Percentiles rank a stretch among this genome's conserved stretches.
Evolutionary conservation across 2,888 invertebrate genomes (phyloP).

Genomic region (Agriopis marginaria): DNA sequence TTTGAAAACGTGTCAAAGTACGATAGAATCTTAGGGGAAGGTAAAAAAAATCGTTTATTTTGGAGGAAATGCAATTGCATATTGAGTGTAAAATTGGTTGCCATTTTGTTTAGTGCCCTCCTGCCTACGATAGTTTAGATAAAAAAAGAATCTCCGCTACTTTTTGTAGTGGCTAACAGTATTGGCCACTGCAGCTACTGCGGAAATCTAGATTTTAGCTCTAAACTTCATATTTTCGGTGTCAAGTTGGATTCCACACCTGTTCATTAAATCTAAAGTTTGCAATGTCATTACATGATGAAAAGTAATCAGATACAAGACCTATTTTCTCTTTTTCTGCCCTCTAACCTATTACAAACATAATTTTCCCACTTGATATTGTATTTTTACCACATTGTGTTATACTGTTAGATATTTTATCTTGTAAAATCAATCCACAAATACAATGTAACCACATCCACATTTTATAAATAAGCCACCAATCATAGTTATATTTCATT

Average conservation of each 20-base stretch:
- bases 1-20: conserved; percentile 64
- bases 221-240: conserved; percentile 29
- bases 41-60: conserved; percentile 61
- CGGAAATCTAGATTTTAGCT: conserved; percentile 44
- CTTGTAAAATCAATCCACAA: background rate
- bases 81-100: conserved; percentile 80
- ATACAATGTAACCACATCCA: conserved; percentile 16
- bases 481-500: no score
- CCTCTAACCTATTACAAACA: conserved; percentile 33
- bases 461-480: background rate
- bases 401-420: conserved; percentile 8
- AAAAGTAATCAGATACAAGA: conserved; percentile 51
- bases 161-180: conserved; percentile 68
- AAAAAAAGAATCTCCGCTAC: conserved; percentile 77
- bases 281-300: conserved; percentile 34
- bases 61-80: conserved; percentile 77
- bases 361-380: conserved; percentile 18
- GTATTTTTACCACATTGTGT: background rate
- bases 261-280: conserved; percentile 32
- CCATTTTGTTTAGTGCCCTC: conserved; percentile 84
- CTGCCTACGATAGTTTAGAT: conserved; percentile 80
- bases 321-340: conserved; percentile 50
- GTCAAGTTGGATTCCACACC: conserved; percentile 31
- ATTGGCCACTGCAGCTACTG: conserved; percentile 49
- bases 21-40: conserved; percentile 47